A percentile compares a stretch with the other conserved stretches of the same genome.
phyloP scores from a whole-genome alignment of 2,113 vertebrate genomes.

The Coreoperca whiteheadi region DNA sequence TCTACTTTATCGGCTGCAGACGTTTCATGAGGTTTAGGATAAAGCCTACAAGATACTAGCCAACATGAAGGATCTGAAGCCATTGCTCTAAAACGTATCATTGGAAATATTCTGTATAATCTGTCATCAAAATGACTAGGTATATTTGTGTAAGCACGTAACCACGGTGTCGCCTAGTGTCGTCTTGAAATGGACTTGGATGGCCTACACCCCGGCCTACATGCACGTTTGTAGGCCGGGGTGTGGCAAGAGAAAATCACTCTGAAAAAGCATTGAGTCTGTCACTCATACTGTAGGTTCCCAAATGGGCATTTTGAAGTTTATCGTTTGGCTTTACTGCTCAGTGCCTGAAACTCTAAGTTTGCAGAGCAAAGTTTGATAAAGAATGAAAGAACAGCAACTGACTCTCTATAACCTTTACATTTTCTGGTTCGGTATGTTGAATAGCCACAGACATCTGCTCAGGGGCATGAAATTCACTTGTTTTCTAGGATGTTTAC shows the following conservation, averaged over 20 bases:
- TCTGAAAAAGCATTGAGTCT: neutral
- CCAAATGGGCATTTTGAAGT: slow-evolving; percentile 1
- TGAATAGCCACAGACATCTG: too few relatives aligned
- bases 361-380: slow-evolving; percentile 13
- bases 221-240: neutral
- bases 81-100: neutral
- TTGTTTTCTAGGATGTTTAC: too few relatives aligned
- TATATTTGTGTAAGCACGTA: neutral
- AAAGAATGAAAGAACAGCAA: too few relatives aligned
- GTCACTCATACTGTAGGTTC: neutral
- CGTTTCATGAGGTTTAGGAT: slow-evolving; percentile 20
- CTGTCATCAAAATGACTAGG: neutral
- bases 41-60: neutral
- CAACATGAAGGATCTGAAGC: slow-evolving; percentile 10
- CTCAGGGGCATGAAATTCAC: too few relatives aligned
- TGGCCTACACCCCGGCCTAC: too few relatives aligned
- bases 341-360: slow-evolving; percentile 10
- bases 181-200: neutral
- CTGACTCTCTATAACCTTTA: too few relatives aligned
- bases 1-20: neutral
- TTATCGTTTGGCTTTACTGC: neutral
- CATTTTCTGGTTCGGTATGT: too few relatives aligned
- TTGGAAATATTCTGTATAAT: neutral
- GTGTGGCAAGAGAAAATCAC: neutral
- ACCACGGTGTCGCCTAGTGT: neutral